Base-by-base conservation (phyloP, 2,888 invertebrate species). In the Balanococcus diminutus region DNA sequence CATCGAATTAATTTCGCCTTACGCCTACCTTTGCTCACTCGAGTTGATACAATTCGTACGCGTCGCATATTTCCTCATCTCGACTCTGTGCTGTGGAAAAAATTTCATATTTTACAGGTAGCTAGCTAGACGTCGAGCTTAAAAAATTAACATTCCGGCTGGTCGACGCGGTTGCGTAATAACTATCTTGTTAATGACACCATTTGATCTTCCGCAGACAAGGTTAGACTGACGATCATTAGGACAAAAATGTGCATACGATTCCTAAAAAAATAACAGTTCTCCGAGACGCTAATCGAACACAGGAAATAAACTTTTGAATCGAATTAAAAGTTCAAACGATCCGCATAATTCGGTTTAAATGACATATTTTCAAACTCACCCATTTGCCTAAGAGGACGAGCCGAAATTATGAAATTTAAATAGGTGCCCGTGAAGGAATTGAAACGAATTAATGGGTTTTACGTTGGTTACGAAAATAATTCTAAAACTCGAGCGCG, bases 161-260 rank as follows among this genome's bases (percentile, higher is more conserved):
- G 36, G 36, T 19, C 36, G 75, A 19, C 36, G n/a, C 19, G 36
- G 75, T 79, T 79, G 36, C 75, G 75, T 79, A 36, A 72, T 72
- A 72, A 79, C 75, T 79, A 79, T 79, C 36, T 79, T 79, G 36
- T 79, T 79, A 79, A 79, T 79, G 75, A 79, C 75, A 79, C 75
- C 75, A 79, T 79, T 79, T 36, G 75, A 79, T 79, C 75, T 79
- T 36, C 75, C 36, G 36, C 75, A 79, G 75, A 79, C 75, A 79
- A 79, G 75, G 75, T 79, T 79, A 79, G 22, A 22, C 36, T 19
- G 19, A 16, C 19, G 36, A 79, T 36, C 32, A 79, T 79, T 79
- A 79, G 31, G 25, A 31, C 32, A 28, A 36, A 79, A 79, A 79
- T 67, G 67, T 28, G 28, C 16, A 61, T 61, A 67, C 16, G 28